Base-by-base conservation (phyloP, 2,113 vertebrate species). In the Phoxinus phoxinus region DNA sequence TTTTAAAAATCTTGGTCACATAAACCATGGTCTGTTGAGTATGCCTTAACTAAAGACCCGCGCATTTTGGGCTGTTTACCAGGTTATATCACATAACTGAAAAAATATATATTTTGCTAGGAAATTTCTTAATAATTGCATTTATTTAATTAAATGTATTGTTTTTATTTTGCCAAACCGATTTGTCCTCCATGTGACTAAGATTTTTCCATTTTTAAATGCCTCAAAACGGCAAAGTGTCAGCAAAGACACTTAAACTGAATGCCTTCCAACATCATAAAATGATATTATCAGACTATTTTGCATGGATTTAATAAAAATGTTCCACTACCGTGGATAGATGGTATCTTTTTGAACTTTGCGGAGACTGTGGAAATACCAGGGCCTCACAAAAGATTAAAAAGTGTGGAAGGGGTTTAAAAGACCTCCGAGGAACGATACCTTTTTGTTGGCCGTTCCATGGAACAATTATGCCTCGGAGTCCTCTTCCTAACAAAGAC, bases 221-320 rank as follows among this genome's bases (percentile, higher is more conserved):
- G 32, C 67, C 21, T 71, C 67, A 3, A 69, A 23, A 71, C 10
- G 4, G 44, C n/a, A 75, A 48, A 76, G 13, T 21, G 19, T 37
- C n/a, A n/a, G n/a, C n/a, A n/a, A 65, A 48, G 25, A 46, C 25
- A 19, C 4, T 27, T 13, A 7, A 56, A 80, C 32, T 15, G 27
- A 81, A 11, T 27, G 65, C 15, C n/a, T 35, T 83, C 84, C 85
- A 46, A 11, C 17, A 53, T 44, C 25, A 78, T 27, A 35, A 63
- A 73, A 76, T 77, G 2, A 76, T 53, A 77, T 61, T 48, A 69
- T 72, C 46, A 30, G 53, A 67, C 23, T 80, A 13, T 61, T 83
- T 75, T 84, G 69, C 48, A 86, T 63, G 74, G 41, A 86, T 79
- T 56, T 44, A 35, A 85, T 51, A 56, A n/a, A 63, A 7, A 41